Percentiles rank a stretch among this genome's conserved stretches.
Evolutionary conservation across 1,140 invertebrate species (phyloP).

Genomic region (Caenorhabditis elegans): DNA sequence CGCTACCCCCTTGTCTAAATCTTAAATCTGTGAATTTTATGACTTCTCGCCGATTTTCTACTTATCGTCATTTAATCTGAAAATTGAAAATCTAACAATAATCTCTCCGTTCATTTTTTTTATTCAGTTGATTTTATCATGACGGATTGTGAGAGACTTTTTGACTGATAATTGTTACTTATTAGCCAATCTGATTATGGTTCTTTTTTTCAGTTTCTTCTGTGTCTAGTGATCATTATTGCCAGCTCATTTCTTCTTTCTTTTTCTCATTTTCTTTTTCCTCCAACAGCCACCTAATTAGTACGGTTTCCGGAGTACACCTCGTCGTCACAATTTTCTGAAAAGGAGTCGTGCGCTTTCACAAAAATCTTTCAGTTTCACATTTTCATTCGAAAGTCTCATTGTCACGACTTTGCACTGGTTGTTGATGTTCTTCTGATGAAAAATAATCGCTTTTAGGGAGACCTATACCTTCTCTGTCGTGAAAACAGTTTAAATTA

Average conservation of each 20-base stretch:
- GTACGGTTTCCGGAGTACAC: background rate
- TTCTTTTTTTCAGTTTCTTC: background rate
- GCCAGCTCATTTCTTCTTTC: background rate
- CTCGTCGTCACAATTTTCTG: background rate
- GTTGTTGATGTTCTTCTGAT: background rate
- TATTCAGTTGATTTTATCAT: too few species aligned
- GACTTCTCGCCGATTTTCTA: too few species aligned
- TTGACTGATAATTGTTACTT: too few species aligned
- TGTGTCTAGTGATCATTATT: background rate
- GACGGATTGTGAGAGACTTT: too few species aligned
- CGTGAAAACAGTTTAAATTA: too few species aligned
- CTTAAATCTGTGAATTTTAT: background rate
- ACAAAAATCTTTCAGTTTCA: background rate
- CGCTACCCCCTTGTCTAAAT: background rate
- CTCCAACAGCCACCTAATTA: background rate
- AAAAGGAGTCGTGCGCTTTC: constrained; percentile 5
- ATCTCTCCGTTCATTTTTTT: too few species aligned
- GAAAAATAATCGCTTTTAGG: too few species aligned
- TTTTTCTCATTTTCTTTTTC: background rate
- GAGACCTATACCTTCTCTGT: too few species aligned
- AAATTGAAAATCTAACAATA: too few species aligned
- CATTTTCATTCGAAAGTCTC: background rate
- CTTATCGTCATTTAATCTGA: background rate
- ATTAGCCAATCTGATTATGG: too few species aligned
- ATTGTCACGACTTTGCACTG: background rate